Evolutionary conservation across 2,797 vertebrate species (phyloP).

Genomic region (Tapera naevia): DNA sequence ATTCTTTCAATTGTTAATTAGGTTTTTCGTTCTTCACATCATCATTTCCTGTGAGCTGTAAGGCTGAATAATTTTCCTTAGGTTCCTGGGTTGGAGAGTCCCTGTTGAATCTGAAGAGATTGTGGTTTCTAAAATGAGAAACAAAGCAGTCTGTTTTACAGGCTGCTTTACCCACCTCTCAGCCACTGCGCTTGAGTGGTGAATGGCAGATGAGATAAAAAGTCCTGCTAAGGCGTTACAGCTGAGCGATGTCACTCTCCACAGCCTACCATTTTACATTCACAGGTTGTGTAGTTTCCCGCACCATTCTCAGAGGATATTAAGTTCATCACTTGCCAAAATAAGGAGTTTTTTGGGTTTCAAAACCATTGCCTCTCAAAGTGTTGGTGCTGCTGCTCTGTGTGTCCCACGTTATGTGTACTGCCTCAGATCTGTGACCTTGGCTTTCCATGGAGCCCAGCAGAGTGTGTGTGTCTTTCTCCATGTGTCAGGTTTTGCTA

Average conservation of each 20-base stretch:
- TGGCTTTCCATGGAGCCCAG: background rate
- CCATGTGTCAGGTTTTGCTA: background rate
- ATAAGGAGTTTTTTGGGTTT: background rate
- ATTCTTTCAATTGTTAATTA: fast-evolving
- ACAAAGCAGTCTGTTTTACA: background rate
- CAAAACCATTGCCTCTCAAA: background rate
- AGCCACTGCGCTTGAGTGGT: background rate
- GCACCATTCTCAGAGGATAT: fast-evolving
- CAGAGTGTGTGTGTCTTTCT: fast-evolving
- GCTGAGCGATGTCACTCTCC: background rate
- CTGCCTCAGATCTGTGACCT: background rate
- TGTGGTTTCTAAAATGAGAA: background rate
- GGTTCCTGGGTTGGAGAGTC: background rate
- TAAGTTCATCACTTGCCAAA: background rate
- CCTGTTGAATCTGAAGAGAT: background rate
- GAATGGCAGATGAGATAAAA: background rate
- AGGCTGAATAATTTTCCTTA: background rate
- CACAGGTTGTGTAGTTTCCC: background rate
- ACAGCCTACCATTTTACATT: background rate
- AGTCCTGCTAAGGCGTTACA: fast-evolving
- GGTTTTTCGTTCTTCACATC: background rate
- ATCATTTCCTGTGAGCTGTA: background rate
- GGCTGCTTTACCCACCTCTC: background rate
- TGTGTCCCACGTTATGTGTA: background rate
- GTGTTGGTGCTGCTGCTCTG: background rate